Evolutionary conservation across 2,797 vertebrate genomes (phyloP).

Genomic region (Tapera naevia): DNA sequence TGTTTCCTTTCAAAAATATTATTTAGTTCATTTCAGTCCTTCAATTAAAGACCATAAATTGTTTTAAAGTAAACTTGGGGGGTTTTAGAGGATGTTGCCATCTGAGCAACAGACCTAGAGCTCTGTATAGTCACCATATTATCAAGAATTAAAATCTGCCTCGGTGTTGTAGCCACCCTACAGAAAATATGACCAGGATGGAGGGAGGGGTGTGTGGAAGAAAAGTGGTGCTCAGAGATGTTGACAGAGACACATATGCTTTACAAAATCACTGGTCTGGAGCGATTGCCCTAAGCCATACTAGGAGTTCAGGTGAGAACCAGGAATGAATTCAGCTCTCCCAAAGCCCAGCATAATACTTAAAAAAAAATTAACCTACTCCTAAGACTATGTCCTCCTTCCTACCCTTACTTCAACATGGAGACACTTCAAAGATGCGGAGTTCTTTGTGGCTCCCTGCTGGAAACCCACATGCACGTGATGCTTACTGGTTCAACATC

Average conservation of each 20-base stretch:
- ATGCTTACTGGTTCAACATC: background rate
- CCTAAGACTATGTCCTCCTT: background rate
- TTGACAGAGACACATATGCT: background rate
- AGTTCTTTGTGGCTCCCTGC: background rate
- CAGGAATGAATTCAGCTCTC: background rate
- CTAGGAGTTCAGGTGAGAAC: background rate
- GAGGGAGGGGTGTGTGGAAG: background rate
- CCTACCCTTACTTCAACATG: background rate
- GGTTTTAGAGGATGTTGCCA: background rate
- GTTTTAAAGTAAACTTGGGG: background rate
- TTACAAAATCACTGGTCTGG: background rate
- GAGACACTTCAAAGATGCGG: background rate
- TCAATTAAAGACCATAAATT: background rate
- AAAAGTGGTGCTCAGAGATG: background rate
- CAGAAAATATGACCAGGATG: background rate
- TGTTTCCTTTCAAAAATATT: background rate
- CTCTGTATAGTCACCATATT: background rate
- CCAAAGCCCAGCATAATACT: background rate
- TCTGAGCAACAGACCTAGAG: background rate
- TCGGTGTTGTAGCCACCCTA: background rate
- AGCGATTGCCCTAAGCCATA: background rate
- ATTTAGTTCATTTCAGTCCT: background rate
- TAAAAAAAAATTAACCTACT: background rate
- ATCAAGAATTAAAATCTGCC: conserved; percentile 1
- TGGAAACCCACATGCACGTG: background rate